Percentiles rank a stretch among this genome's conserved stretches.
Evolutionary conservation across 1,140 invertebrate species (phyloP).

Genomic region (Steinernema khuongi): DNA sequence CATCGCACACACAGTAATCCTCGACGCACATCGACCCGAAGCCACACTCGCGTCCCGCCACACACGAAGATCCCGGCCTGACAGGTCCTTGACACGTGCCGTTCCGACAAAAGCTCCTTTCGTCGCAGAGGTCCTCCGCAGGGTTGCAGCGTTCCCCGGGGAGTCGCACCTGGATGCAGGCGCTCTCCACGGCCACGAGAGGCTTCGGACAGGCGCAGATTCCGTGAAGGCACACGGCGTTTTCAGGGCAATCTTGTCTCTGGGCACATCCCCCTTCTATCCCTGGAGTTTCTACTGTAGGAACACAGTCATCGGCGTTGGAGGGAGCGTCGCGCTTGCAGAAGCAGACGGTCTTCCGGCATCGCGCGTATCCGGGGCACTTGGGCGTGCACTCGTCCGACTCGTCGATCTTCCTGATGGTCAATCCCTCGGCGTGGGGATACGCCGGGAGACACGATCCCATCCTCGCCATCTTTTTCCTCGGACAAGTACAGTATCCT

Average conservation of each 20-base stretch:
- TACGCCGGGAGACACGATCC: not conserved
- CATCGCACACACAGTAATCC: conserved; percentile 28
- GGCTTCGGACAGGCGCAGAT: conserved; percentile 34
- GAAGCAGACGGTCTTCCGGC: not conserved
- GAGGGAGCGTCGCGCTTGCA: not conserved
- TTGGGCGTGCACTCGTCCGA: not conserved
- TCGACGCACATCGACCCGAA: conserved; percentile 28
- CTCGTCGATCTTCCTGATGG: not conserved
- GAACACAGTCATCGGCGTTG: not conserved
- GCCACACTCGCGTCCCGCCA: conserved; percentile 12
- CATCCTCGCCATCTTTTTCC: not conserved
- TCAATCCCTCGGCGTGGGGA: not conserved
- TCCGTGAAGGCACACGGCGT: conserved; percentile 32
- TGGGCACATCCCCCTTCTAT: conserved; percentile 25
- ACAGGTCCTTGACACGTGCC: not conserved
- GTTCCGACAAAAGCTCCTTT: not conserved
- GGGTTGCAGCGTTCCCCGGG: not conserved
- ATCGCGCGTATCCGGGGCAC: not conserved
- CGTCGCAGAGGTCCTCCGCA: conserved; percentile 25
- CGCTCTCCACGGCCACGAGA: not conserved
- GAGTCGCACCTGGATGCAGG: not conserved
- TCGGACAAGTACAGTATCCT: not conserved
- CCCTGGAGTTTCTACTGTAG: conserved; percentile 21
- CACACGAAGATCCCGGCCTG: conserved; percentile 18
- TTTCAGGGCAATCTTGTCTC: conserved; percentile 26